Evolutionary conservation across 2,797 vertebrate genomes (phyloP).

Genomic region (Bovichtus variegatus): DNA sequence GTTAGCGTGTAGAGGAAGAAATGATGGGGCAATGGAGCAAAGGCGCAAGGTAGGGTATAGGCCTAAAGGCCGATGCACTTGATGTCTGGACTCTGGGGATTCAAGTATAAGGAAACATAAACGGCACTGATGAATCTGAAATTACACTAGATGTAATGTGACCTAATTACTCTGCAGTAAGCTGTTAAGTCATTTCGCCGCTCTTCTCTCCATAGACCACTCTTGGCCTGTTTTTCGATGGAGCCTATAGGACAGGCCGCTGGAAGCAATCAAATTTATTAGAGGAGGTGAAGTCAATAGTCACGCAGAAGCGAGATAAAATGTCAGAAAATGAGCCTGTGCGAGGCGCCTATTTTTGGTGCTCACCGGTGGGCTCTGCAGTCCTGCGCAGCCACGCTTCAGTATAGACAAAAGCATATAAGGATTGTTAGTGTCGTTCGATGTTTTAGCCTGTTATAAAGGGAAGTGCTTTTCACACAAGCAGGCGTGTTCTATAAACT

Average conservation of each 20-base stretch:
- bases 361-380: conserved; percentile 45
- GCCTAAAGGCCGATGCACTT: conserved; percentile 70
- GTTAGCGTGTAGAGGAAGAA: neutral
- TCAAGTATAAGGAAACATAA: conserved; percentile 80
- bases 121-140: conserved; percentile 83
- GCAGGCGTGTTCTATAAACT: conserved; percentile 50
- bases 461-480: conserved; percentile 28
- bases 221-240: conserved; percentile 78
- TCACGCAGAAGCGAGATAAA: conserved; percentile 66
- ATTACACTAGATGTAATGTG: conserved; percentile 85
- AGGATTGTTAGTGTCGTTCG: conserved; percentile 49
- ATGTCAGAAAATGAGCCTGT: conserved; percentile 62
- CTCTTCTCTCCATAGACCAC: conserved; percentile 80
- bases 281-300: conserved; percentile 76
- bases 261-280: conserved; percentile 82
- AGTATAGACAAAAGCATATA: conserved; percentile 47
- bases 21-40: conserved; percentile 34
- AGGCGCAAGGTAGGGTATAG: conserved; percentile 47
- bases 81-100: conserved; percentile 73
- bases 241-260: conserved; percentile 78
- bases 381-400: conserved; percentile 37
- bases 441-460: conserved; percentile 46
- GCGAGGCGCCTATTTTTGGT: conserved; percentile 39
- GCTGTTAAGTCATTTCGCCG: conserved; percentile 82
- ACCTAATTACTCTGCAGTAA: conserved; percentile 86